Percentiles rank a stretch among this genome's conserved stretches.
These are phyloP conservation scores for Pseudopleuronectes americanus DNA, from an alignment of 2,797 vertebrate species.

Conservation along the genomic window DNA sequence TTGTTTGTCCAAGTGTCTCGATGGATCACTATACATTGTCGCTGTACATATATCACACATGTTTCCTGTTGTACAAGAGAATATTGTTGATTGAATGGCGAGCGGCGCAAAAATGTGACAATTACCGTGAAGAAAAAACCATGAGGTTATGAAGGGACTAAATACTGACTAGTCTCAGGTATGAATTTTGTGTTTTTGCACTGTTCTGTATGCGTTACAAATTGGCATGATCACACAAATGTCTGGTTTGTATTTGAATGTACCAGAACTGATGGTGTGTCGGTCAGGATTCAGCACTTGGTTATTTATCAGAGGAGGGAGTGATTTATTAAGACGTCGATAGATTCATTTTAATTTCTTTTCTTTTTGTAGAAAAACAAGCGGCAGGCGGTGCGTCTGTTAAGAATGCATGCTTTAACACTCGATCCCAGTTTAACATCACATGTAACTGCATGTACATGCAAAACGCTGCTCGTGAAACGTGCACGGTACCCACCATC, in stretches of 20 bases:
- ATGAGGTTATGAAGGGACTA: constrained; percentile 81
- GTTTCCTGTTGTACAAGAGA: constrained; percentile 60
- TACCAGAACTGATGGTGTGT: constrained; percentile 78
- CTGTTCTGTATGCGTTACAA: constrained; percentile 79
- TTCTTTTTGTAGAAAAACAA: constrained; percentile 61
- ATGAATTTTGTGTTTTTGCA: constrained; percentile 79
- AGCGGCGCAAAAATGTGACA: constrained; percentile 60
- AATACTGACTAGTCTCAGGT: constrained; percentile 84
- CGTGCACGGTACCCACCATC: constrained; percentile 53
- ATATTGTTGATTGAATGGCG: constrained; percentile 65
- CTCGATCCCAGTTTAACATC: constrained; percentile 62
- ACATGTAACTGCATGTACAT: constrained; percentile 81
- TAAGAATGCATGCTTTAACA: constrained; percentile 78
- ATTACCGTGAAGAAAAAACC: constrained; percentile 61
- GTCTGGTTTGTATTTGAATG: constrained; percentile 83
- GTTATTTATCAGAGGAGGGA: constrained; percentile 82
- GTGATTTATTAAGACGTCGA: constrained; percentile 68
- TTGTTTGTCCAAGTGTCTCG: constrained; percentile 66
- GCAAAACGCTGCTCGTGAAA: constrained; percentile 69
- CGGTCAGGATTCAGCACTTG: constrained; percentile 75
- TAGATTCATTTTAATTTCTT: constrained; percentile 56
- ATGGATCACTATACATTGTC: constrained; percentile 70
- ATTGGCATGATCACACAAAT: constrained; percentile 76
- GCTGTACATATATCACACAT: constrained; percentile 73
- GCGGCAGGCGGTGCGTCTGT: constrained; percentile 60